Evolutionary conservation across 2,888 invertebrate genomes (phyloP).

Genomic region (Brachyopa scutellaris): DNA sequence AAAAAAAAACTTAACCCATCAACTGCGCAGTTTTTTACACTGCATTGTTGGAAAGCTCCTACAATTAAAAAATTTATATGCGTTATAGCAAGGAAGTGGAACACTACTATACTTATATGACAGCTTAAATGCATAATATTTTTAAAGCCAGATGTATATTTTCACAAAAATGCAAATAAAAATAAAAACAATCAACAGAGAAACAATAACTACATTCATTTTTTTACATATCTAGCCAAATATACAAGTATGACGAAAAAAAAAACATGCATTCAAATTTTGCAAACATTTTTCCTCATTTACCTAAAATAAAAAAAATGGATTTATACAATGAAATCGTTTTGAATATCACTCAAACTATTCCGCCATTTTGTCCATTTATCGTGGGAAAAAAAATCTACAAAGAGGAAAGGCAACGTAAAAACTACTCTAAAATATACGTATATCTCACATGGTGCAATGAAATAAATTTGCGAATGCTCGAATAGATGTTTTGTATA

Average conservation of each 20-base stretch:
- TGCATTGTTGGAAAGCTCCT: background rate
- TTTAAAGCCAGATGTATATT: no score
- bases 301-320: conserved; percentile 6
- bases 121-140: no score
- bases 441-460: conserved; percentile 6
- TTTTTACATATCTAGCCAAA: no score
- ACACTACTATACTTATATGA: no score
- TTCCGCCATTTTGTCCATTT: conserved; percentile 63
- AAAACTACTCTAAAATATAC: conserved; percentile 16
- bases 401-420: conserved; percentile 37
- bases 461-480: conserved; percentile 15
- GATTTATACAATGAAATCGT: no score
- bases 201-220: no score
- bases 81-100: no score
- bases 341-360: conserved; percentile 41
- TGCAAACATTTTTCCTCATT: conserved; percentile 2
- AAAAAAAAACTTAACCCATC: conserved; percentile 1
- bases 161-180: no score
- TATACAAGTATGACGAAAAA: no score
- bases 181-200: no score
- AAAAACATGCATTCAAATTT: conserved; percentile 1
- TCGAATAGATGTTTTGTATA: background rate
- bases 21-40: conserved; percentile 43
- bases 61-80: no score
- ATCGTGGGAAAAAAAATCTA: conserved; percentile 19